These are phyloP conservation scores for Sterrhoptilus dennistouni DNA, from an alignment of 2,113 vertebrate genomes.

Conservation along the genomic window DNA sequence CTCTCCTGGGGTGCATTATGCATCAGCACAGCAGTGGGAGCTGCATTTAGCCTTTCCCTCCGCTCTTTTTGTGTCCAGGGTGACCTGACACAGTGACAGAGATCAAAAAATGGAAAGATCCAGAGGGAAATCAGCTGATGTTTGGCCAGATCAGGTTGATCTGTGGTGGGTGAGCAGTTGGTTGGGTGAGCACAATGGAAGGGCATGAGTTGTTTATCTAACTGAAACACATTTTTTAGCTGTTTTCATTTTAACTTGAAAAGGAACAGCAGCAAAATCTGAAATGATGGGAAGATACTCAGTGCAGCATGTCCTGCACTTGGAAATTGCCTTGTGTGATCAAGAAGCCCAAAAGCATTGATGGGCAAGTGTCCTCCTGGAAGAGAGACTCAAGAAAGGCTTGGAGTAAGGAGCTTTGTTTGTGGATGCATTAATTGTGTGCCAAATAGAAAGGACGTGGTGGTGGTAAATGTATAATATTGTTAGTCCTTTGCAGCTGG, in stretches of 20 bases:
- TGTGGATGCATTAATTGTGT: neutral
- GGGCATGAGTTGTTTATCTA: neutral
- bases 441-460: neutral
- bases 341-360: neutral
- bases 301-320: rapidly evolving
- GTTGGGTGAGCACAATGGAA: neutral
- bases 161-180: neutral
- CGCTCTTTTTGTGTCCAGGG: neutral
- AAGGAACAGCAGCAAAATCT: neutral
- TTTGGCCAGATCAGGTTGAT: neutral
- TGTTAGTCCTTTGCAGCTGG: neutral
- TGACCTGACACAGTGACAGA: neutral
- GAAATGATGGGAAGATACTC: neutral
- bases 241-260: neutral
- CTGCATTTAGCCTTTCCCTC: neutral
- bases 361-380: neutral
- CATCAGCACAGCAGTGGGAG: neutral
- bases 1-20: neutral
- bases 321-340: neutral
- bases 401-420: neutral
- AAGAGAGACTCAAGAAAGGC: neutral
- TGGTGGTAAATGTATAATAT: neutral
- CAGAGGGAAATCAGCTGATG: neutral
- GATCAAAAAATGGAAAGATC: neutral
- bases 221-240: neutral